Base-by-base conservation (phyloP, 2,797 vertebrate species). In the Melanotaenia boesemani region DNA sequence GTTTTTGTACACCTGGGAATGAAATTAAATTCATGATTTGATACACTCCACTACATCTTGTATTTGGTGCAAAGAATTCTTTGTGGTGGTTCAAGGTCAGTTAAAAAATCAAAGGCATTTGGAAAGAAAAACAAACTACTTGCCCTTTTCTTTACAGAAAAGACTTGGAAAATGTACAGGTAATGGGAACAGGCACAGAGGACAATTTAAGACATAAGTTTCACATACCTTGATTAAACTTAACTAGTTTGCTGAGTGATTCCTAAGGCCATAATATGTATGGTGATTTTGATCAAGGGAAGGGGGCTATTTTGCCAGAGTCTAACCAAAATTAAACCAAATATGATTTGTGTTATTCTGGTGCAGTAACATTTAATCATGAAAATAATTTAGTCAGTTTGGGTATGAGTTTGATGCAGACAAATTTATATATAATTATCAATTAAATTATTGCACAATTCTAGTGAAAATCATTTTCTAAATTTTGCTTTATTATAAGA, bases 181-280 rank as follows among this genome's bases (percentile, higher is more conserved):
- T 74, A 78, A 86, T 74, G 74, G 84, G 80, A 92, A 91, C 91
- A 94, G 94, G 93, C 94, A 94, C 93, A 84, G 90, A 91, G 91
- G 92, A 92, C 90, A 83, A 84, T 83, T 92, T 92, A 93, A 94
- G 93, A 94, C 89, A 91, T 76, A 89, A 81, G 70, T 85, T 88
- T 89, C 84, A 89, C 86, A 88, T 80, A 81, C 86, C 78, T 86
- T 85, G 75, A 89, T 89, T 83, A 83, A 83, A 82, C 79, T 84
- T 57, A 73, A 82, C 83, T 85, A 72, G 81, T 76, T 76, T 79
- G 81, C 85, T 86, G 81, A 86, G 71, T 80, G 85, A 87, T 83
- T 90, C 76, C 83, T 88, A 87, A 88, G 86, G 86, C 84, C 85
- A 81, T 76, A 57, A 82, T 39, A 63, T 79, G 71, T 59, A 37